Conservation (phyloP, 2,113 vertebrate genomes). For the Nycticorax nycticorax region DNA sequence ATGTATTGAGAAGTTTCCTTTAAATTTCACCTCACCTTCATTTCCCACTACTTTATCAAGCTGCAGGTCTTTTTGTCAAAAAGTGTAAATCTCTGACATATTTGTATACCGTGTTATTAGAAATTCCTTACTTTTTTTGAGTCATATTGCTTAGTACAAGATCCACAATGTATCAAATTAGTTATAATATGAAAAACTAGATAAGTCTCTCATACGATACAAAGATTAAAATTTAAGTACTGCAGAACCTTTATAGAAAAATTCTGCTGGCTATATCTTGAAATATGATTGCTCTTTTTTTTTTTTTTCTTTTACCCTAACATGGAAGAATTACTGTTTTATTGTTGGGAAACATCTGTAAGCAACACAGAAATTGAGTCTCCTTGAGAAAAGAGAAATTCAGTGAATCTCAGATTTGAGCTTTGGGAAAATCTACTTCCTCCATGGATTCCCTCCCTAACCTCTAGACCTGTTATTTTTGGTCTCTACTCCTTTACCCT, state of each 20-base stretch:
- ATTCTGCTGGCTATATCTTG: neutral
- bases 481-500: neutral
- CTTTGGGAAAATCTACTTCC: neutral
- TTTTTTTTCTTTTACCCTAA: neutral
- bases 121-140: neutral
- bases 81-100: neutral
- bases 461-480: neutral
- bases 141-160: neutral
- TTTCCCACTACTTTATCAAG: neutral
- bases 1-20: neutral
- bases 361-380: neutral
- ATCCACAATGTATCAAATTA: neutral
- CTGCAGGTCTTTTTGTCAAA: neutral
- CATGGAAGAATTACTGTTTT: neutral
- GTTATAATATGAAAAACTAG: neutral
- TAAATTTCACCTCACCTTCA: neutral
- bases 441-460: neutral
- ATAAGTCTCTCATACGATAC: neutral
- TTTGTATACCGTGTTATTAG: neutral
- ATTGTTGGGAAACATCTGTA: neutral
- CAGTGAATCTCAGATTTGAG: neutral
- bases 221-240: neutral
- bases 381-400: neutral
- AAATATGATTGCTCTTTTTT: neutral
- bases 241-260: neutral